Evolutionary conservation across 2,113 vertebrate genomes (phyloP), one percentile per base, ranked within the genome.

Genomic region (Bostrychus sinensis): DNA sequence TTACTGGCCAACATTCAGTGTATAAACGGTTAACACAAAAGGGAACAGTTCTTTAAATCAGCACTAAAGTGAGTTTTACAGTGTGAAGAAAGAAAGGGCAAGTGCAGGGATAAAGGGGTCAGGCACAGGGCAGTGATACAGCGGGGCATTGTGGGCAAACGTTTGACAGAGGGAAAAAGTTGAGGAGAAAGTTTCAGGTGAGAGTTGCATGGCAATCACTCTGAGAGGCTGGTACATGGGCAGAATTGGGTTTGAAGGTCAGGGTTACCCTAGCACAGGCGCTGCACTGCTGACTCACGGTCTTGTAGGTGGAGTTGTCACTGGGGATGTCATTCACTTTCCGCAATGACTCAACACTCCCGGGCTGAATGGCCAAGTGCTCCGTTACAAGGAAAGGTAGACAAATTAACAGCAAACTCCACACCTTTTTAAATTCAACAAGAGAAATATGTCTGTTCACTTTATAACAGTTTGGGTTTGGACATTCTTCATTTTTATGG

Each of bases 271-370:
- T 78, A 85, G 89, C 87, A 80, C 89, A 89, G 90, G 84, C 83
- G 85, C 75, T 88, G 88, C 87, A 87, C 84, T 91, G 89, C 85
- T 92, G 90, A 72, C 72, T 91, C 84, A 90, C 75, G 66, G 65
- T 91, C 51, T 72, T 75, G 75, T 82, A 89, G 81, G 85, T 75
- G 64, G 91, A 80, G 86, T 82, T 82, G 75, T 88, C 64, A 82
- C 86, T 55, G 32, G 72, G 84, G 69, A 56, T 66, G 78, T 89
- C 59, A 20, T 78, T 88, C 80, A 54, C 76, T 82, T 90, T 90
- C 82, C 7, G 64, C 85, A 93, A 78, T 53, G 84, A 93, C 82
- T 92, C 86, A 69, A 86, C 80, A 80, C 82, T 92, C 78, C 73
- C 92, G 13, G 72, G 85, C 5, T 80, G 77, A 66, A 81, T 88